Evolutionary conservation across 2,888 invertebrate genomes (phyloP).

Genomic region (Rotaria socialis): DNA sequence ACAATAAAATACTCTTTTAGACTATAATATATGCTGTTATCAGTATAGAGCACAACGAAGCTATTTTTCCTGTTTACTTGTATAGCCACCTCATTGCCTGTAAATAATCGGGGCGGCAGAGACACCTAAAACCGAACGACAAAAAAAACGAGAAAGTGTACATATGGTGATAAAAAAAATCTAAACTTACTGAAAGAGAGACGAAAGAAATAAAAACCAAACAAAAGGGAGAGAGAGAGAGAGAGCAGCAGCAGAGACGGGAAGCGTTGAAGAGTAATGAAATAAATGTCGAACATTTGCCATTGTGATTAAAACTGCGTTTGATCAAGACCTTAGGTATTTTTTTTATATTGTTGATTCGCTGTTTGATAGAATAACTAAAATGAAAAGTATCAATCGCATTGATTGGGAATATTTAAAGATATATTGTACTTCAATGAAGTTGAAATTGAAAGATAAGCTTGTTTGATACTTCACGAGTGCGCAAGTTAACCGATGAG

Average conservation of each 20-base stretch:
- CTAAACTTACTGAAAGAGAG: neutral
- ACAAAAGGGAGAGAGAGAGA: neutral
- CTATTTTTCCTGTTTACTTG: conserved; percentile 11
- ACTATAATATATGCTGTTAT: neutral
- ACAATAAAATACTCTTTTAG: conserved; percentile 14
- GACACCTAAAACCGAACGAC: neutral
- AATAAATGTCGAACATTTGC: neutral
- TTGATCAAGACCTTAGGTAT: neutral
- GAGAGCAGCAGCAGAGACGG: no score
- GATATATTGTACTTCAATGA: neutral
- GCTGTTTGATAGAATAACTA: neutral
- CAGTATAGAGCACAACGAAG: neutral
- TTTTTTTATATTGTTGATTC: neutral
- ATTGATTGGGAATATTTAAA: neutral
- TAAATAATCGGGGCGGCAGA: neutral
- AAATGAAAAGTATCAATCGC: neutral
- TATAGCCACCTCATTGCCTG: neutral
- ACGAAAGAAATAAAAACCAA: conserved; percentile 32
- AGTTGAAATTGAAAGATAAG: conserved; percentile 16
- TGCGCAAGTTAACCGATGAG: neutral
- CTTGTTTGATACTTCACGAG: conserved; percentile 2
- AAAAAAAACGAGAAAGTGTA: conserved; percentile 23
- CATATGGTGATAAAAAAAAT: conserved; percentile 12
- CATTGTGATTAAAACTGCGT: neutral
- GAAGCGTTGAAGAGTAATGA: conserved; percentile 13